Evolutionary conservation across 2,113 vertebrate species (phyloP), one percentile per base, ranked within the genome.

Genomic region (Pituophis catenifer): DNA sequence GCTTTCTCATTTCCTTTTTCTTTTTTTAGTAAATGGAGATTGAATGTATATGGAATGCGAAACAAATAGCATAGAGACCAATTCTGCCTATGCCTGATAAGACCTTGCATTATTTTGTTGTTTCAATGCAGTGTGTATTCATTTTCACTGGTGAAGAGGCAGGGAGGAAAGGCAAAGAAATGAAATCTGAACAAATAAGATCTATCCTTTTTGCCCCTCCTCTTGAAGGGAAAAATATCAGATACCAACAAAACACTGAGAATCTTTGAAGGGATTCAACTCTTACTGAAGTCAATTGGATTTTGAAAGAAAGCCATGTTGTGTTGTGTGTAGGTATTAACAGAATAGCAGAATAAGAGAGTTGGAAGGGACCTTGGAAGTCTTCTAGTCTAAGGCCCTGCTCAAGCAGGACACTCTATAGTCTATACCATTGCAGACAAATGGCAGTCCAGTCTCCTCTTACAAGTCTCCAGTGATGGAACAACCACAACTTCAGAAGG

Each of bases 181-280:
- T 81, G 15, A 38, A 81, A 81, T 81, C 33, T 81, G n/a, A 81
- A 38, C 70, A 38, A 81, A 81, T 19, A 15, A 81, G 70, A 81
- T 81, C 15, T 19, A 38, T 81, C 33, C 15, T 2, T 81, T 26
- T 11, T 29, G 26, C 62, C 11, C 29, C 29, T 65, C 11, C 11
- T 65, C 58, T 65, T 0, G 17, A 93, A 95, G 90, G 88, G 62
- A 89, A 38, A 93, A 89, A 33, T 50, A 5, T 26, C 19, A 88
- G 52, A 90, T 91, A 87, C 81, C 85, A 90, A 50, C 12, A 57
- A 4, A 13, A 89, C 6, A 89, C 50, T 26, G 70, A 91, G 89
- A 90, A 91, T 91, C 92, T 89, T 91, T 94, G 91, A 85, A 91
- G 17, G 81, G 90, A 86, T 24, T 85, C 23, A 81, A 24, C 53